Evolutionary conservation across 2,113 vertebrate genomes (phyloP).

Genomic region (Helogale parvula): DNA sequence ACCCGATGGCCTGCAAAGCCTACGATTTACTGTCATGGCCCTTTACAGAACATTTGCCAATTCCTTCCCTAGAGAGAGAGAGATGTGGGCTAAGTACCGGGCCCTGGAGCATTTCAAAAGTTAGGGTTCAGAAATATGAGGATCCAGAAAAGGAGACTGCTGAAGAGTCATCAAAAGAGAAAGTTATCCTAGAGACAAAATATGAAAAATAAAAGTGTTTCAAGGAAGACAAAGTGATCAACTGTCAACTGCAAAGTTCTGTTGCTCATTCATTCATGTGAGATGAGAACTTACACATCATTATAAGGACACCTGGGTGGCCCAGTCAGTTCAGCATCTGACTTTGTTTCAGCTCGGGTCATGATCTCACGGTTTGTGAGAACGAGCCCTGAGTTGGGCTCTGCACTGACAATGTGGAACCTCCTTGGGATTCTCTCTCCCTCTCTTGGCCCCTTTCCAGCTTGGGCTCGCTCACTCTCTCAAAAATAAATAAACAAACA

Average conservation of each 20-base stretch:
- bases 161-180: neutral
- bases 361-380: too few relatives aligned
- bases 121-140: neutral
- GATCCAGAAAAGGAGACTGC: neutral
- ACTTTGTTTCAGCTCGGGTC: too few relatives aligned
- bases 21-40: neutral
- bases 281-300: neutral
- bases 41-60: neutral
- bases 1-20: neutral
- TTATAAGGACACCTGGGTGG: too few relatives aligned
- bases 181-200: neutral
- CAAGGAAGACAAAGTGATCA: neutral
- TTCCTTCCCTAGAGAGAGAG: neutral
- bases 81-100: neutral
- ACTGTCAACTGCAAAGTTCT: neutral
- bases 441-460: too few relatives aligned
- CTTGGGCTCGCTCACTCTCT: too few relatives aligned
- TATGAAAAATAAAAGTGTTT: neutral
- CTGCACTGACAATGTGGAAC: too few relatives aligned
- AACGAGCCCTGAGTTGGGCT: too few relatives aligned
- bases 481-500: too few relatives aligned
- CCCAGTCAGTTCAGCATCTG: too few relatives aligned
- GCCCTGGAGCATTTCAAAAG: neutral
- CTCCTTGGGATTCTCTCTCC: too few relatives aligned
- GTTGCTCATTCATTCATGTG: neutral